Percentiles rank a stretch among this genome's conserved stretches.
Evolutionary conservation across 2,113 vertebrate species (phyloP).

Genomic region (Brienomyrus brachyistius): DNA sequence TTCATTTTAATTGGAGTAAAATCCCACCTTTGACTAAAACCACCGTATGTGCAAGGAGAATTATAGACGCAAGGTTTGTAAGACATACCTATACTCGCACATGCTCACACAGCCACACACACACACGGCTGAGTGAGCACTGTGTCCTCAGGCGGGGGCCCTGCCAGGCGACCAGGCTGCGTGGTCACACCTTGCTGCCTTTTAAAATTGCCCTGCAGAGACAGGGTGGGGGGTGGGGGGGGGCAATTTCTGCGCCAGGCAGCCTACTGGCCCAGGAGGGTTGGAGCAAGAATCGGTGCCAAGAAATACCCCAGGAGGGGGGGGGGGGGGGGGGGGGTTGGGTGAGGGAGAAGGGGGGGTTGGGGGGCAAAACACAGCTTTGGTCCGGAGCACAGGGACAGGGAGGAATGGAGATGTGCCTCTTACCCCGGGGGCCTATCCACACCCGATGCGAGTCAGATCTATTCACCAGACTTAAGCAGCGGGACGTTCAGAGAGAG

Average conservation of each 20-base stretch:
- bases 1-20: background rate
- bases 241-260: slow-evolving; percentile 84
- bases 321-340: too few species aligned
- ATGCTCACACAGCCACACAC: slow-evolving; percentile 37
- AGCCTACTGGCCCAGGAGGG: slow-evolving; percentile 96
- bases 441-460: slow-evolving; percentile 48
- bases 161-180: slow-evolving; percentile 99
- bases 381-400: too few species aligned
- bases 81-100: slow-evolving; percentile 33
- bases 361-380: too few species aligned
- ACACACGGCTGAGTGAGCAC: slow-evolving; percentile 75
- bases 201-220: slow-evolving; percentile 99
- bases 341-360: too few species aligned
- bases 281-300: slow-evolving; percentile 94
- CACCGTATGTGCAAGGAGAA: background rate
- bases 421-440: background rate
- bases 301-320: slow-evolving; percentile 74
- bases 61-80: background rate
- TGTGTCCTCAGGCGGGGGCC: slow-evolving; percentile 81
- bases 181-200: slow-evolving; percentile 99
- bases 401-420: too few species aligned
- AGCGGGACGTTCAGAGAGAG: slow-evolving; percentile 38
- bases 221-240: slow-evolving; percentile 63
- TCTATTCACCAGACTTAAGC: slow-evolving; percentile 48
- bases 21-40: background rate